Conservation (phyloP, 2,113 vertebrate species). For the Numenius arquata region DNA sequence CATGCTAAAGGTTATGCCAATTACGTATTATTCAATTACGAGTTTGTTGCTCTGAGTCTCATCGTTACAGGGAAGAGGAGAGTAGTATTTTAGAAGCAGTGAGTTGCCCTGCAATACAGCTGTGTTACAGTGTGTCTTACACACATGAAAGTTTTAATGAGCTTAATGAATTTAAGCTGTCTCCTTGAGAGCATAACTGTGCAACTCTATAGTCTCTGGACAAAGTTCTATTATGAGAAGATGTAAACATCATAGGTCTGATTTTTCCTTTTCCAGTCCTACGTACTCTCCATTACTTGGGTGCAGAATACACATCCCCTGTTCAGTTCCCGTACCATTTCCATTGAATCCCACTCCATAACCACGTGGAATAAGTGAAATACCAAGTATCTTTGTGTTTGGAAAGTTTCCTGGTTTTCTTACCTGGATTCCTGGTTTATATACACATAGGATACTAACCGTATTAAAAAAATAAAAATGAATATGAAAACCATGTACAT, state of each 20-base stretch:
- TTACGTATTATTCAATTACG: neutral
- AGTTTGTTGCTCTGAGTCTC: neutral
- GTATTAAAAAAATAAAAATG: neutral
- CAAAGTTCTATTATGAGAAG: neutral
- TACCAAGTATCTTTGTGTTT: neutral
- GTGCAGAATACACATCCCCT: neutral
- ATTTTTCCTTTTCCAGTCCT: neutral
- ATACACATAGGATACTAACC: neutral
- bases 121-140: neutral
- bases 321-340: neutral
- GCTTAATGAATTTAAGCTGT: constrained; percentile 28
- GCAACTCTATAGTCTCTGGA: neutral
- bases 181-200: neutral
- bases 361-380: neutral
- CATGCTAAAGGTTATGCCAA: neutral
- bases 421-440: neutral
- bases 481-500: neutral
- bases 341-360: neutral
- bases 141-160: neutral
- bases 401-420: neutral
- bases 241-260: neutral
- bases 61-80: neutral
- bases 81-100: neutral
- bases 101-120: neutral
- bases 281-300: neutral